Evolutionary conservation across 2,888 invertebrate genomes (phyloP).

Genomic region (Apodemia duryi): DNA sequence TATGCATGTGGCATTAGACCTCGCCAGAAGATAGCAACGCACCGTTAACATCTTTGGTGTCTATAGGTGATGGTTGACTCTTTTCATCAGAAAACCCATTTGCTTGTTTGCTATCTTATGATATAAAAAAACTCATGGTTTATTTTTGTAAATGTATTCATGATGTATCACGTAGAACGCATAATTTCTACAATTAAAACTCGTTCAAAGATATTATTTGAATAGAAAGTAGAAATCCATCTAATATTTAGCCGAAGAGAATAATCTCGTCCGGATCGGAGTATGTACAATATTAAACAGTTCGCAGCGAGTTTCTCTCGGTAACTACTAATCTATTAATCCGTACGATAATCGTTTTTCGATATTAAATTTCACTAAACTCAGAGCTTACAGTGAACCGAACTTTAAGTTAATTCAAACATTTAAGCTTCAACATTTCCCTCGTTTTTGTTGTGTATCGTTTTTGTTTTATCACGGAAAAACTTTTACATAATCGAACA

Average conservation of each 20-base stretch:
- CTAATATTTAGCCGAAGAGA: neutral
- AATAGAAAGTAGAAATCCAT: neutral
- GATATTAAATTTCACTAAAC: conserved; percentile 11
- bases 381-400: neutral
- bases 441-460: no score
- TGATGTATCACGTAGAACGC: no score
- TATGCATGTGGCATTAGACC: no score
- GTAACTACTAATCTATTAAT: conserved; percentile 9
- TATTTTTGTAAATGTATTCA: no score
- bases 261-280: neutral
- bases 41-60: no score
- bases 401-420: neutral
- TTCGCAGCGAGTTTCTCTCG: neutral
- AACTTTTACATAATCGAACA: no score
- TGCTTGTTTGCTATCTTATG: no score
- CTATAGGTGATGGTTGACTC: no score
- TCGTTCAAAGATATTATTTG: neutral
- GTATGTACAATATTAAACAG: conserved; percentile 9
- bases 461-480: no score
- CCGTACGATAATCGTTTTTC: conserved; percentile 8
- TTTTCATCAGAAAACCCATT: no score
- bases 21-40: no score
- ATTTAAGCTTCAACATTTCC: neutral
- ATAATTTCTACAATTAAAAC: neutral
- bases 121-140: no score